Conservation (phyloP, 1,140 invertebrate species). For the Scaptomyza pallida region DNA sequence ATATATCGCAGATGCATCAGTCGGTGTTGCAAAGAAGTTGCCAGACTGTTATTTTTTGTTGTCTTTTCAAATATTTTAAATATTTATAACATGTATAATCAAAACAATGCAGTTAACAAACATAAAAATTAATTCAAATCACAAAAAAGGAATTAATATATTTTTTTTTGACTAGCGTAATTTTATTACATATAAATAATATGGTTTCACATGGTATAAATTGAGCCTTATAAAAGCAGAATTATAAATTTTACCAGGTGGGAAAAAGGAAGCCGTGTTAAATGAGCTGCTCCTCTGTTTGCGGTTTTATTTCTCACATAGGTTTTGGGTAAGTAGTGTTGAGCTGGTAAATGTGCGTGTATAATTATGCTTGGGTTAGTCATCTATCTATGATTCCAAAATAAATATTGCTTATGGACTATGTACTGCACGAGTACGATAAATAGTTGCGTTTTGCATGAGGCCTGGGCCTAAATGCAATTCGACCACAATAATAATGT, state of each 20-base stretch:
- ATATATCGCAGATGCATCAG: too few relatives aligned
- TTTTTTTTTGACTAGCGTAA: constrained; percentile 48
- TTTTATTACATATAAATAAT: constrained; percentile 46
- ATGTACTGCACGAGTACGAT: constrained; percentile 59
- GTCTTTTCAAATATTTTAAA: not conserved
- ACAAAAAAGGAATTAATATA: not conserved
- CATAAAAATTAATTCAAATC: too few relatives aligned
- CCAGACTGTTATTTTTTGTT: not conserved
- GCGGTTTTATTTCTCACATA: not conserved
- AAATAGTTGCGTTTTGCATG: constrained; percentile 58
- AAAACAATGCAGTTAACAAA: too few relatives aligned
- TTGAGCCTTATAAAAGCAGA: constrained; percentile 44
- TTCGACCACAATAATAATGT: constrained; percentile 61
- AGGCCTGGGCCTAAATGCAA: constrained; percentile 76
- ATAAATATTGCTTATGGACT: constrained; percentile 77
- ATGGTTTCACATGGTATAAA: constrained; percentile 41
- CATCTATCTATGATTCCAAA: constrained; percentile 53
- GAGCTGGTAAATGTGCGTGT: constrained; percentile 10
- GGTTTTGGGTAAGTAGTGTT: constrained; percentile 2
- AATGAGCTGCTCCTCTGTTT: not conserved
- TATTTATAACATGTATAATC: too few relatives aligned
- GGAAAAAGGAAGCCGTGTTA: not conserved
- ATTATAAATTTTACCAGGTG: constrained; percentile 13
- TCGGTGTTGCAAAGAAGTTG: not conserved
- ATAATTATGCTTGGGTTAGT: constrained; percentile 59